Base-by-base conservation (phyloP, 37 sponge, comb jelly and placozoan species). In the Geodia barretti region DNA sequence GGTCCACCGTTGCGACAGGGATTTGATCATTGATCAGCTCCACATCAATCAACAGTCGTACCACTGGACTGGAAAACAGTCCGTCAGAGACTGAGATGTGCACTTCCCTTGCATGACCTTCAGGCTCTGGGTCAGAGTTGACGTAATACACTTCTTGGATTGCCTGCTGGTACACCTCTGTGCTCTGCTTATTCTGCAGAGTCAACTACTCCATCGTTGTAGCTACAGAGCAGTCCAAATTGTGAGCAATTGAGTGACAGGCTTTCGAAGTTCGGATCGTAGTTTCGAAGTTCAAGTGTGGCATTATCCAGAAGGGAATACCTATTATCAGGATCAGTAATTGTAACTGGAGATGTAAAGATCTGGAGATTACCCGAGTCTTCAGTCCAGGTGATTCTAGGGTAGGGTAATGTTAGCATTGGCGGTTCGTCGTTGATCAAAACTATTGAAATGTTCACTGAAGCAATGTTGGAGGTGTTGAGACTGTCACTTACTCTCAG, bases 1-100 rank as follows among this genome's bases (percentile, higher is more conserved):
- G 58, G 28, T 5, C 71, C 8, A 86, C 74, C 26, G 34, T 7
- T n/a, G 80, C 26, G 30, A 75, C 30, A 21, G 90, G 90, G 0
- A 70, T 36, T 41, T 84, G 76, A 64, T 89, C 90, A 60, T 89
- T 89, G 41, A 84, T 74, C 0, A 79, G 81, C 47, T 38, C 38
- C 4, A 75, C 79, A 7, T 60, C 31, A 43, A 89, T 79, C 63
- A 24, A 61, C 31, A 89, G 77, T n/a, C 17, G 38, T 0, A 65
- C 79, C 31, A 74, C 54, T 23, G 30, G 2, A 23, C 85, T 84
- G 35, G 2, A 0, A 36, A 47, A 54, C 37, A 71, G 1, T 0
- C 90, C 90, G 68, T 89, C 90, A 42, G 11, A 74, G 34, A 89
- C 85, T 5, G 67, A 29, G 36, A 84, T 26, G 30, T 8, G 34